These are phyloP conservation scores for Troides helena DNA, from an alignment of 2,888 invertebrate genomes.

Conservation along the genomic window DNA sequence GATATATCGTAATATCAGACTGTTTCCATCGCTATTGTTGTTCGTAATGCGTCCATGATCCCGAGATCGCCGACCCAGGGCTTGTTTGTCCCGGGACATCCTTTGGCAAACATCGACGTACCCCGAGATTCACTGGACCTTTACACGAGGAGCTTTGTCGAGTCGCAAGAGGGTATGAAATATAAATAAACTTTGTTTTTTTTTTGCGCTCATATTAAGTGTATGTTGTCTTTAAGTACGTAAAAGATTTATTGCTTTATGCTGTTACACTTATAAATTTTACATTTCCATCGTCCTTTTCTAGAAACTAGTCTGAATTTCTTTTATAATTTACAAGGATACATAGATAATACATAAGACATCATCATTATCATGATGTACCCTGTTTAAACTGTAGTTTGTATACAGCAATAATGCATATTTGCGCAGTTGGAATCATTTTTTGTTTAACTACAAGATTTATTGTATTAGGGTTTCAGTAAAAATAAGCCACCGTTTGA, in stretches of 20 bases:
- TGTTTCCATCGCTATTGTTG: conserved; percentile 69
- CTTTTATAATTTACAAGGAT: conserved; percentile 7
- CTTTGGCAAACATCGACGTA: conserved; percentile 74
- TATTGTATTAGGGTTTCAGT: too few species aligned
- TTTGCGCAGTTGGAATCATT: too few species aligned
- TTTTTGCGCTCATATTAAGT: conserved; percentile 39
- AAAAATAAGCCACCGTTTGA: too few species aligned
- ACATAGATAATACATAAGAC: too few species aligned
- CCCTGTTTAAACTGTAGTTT: too few species aligned
- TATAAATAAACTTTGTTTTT: conserved; percentile 62
- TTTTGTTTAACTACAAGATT: too few species aligned
- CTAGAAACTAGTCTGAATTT: conserved; percentile 16
- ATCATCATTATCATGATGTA: too few species aligned
- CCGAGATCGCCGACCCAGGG: conserved; percentile 59
- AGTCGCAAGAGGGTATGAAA: conserved; percentile 58
- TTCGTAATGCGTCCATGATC: conserved; percentile 67
- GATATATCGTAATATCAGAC: conserved; percentile 73
- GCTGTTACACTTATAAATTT: conserved; percentile 44
- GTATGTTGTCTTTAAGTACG: conserved; percentile 38
- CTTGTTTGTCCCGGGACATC: conserved; percentile 77
- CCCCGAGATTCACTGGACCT: conserved; percentile 75
- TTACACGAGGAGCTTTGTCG: conserved; percentile 70
- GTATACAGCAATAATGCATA: too few species aligned
- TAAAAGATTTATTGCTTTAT: conserved; percentile 47
- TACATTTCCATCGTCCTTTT: conserved; percentile 10